These are phyloP conservation scores for Varanus salvator DNA, from an alignment of 2,113 vertebrate species.

Conservation along the genomic window DNA sequence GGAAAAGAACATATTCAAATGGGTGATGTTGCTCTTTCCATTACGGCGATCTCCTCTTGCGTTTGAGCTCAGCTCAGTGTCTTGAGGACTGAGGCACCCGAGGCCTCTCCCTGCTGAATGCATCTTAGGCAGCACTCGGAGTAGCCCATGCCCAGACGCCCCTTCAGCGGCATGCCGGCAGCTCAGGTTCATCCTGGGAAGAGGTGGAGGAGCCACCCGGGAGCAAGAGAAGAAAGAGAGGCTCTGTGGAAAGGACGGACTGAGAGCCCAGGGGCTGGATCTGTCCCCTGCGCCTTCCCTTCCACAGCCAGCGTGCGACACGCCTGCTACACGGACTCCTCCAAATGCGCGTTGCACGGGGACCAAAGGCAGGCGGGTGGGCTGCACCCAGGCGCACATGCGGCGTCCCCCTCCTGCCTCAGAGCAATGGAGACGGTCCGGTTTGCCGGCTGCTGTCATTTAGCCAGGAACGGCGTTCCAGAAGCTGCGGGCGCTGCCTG, in stretches of 20 bases:
- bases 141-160: neutral
- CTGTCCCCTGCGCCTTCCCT: too few relatives aligned
- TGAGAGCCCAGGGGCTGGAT: neutral
- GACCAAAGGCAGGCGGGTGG: neutral
- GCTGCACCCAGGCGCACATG: neutral
- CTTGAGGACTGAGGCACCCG: neutral
- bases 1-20: too few relatives aligned
- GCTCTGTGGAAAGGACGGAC: neutral
- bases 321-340: too few relatives aligned
- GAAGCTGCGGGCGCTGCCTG: neutral
- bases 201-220: too few relatives aligned
- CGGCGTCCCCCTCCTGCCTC: neutral
- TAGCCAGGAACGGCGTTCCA: too few relatives aligned
- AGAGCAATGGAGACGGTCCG: constrained; percentile 31
- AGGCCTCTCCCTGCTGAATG: too few relatives aligned
- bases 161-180: neutral
- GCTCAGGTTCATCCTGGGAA: neutral
- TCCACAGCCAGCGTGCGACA: neutral
- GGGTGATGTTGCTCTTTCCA: neutral
- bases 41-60: neutral
- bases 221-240: neutral
- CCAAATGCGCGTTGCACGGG: neutral
- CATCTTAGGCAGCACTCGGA: neutral
- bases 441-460: neutral
- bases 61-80: neutral